A percentile compares a stretch with the other conserved stretches of the same genome.
Conservation (phyloP, 2,797 vertebrate genomes). For the Benthosema pterotum region DNA sequence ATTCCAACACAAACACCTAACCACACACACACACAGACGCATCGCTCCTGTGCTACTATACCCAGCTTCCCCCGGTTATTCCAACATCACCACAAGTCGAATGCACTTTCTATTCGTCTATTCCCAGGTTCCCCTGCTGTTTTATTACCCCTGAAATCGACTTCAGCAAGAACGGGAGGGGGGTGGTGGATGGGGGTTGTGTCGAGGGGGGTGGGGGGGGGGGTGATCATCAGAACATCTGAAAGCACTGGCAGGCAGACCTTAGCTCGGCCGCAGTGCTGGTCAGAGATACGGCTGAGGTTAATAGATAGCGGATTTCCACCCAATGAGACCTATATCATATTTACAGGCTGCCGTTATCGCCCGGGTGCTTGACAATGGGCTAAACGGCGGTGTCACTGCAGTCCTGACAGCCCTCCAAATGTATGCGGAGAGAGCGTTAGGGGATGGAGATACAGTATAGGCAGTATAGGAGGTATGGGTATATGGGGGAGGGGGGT, state of each 20-base stretch:
- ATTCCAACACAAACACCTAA: conserved; percentile 58
- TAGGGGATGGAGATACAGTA: conserved; percentile 27
- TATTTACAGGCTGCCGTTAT: conserved; percentile 53
- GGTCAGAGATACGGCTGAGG: conserved; percentile 30
- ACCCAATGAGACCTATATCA: conserved; percentile 47
- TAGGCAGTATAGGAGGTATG: conserved; percentile 28
- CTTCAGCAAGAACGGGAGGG: neutral
- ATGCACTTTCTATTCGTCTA: conserved; percentile 5
- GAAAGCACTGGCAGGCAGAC: conserved; percentile 31
- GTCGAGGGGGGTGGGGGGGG: neutral
- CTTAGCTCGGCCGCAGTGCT: conserved; percentile 23
- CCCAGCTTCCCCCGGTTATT: neutral
- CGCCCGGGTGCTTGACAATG: conserved; percentile 44
- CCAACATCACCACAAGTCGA: neutral
- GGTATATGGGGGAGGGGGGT: conserved; percentile 33
- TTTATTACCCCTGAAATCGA: neutral
- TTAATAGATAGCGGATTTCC: conserved; percentile 45
- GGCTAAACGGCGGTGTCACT: conserved; percentile 51
- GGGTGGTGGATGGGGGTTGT: neutral
- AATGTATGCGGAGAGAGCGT: conserved; percentile 33
- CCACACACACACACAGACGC: conserved; percentile 7
- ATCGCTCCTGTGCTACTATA: neutral
- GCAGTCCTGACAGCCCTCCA: conserved; percentile 54
- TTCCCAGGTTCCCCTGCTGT: neutral
- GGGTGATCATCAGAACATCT: conserved; percentile 30